Percentiles rank a stretch among this genome's conserved stretches.
Evolutionary conservation across 2,113 vertebrate species (phyloP).

Genomic region (Tachysurus vachellii): DNA sequence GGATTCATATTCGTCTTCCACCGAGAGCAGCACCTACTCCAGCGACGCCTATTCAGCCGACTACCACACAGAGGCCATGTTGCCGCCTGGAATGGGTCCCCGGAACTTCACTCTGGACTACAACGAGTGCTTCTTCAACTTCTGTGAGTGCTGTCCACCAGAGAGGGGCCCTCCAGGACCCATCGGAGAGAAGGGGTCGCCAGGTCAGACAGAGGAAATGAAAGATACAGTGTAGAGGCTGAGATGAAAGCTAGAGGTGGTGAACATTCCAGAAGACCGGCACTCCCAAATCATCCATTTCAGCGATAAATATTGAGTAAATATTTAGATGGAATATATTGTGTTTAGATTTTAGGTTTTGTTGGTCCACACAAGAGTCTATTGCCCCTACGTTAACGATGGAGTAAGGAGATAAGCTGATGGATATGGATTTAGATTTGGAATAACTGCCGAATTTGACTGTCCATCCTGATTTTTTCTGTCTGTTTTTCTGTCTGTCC

Average conservation of each 20-base stretch:
- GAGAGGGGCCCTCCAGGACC: slow-evolving; percentile 73
- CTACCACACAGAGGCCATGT: slow-evolving; percentile 66
- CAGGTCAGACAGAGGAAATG: slow-evolving; percentile 71
- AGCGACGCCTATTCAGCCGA: slow-evolving; percentile 63
- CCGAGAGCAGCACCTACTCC: slow-evolving; percentile 63
- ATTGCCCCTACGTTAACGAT: slow-evolving; percentile 21
- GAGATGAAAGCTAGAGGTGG: slow-evolving; percentile 30
- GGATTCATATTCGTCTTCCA: slow-evolving; percentile 59
- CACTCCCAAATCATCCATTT: slow-evolving; percentile 34
- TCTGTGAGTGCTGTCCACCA: slow-evolving; percentile 87
- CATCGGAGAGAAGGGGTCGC: slow-evolving; percentile 72
- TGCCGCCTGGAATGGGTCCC: slow-evolving; percentile 64
- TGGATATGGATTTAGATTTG: slow-evolving; percentile 8
- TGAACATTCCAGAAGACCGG: slow-evolving; percentile 30
- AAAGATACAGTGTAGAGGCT: slow-evolving; percentile 28
- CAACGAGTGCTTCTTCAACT: slow-evolving; percentile 86
- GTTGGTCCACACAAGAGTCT: background rate
- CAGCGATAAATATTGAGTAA: slow-evolving; percentile 13
- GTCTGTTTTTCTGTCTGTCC: background rate
- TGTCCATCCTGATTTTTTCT: background rate
- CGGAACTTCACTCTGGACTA: slow-evolving; percentile 82
- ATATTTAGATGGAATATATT: slow-evolving; percentile 35
- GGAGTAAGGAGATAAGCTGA: slow-evolving; percentile 5
- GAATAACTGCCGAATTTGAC: background rate
- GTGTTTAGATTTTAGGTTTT: background rate